These are phyloP conservation scores for Trichonephila inaurata DNA, from an alignment of 1,140 invertebrate genomes.

Conservation along the genomic window DNA sequence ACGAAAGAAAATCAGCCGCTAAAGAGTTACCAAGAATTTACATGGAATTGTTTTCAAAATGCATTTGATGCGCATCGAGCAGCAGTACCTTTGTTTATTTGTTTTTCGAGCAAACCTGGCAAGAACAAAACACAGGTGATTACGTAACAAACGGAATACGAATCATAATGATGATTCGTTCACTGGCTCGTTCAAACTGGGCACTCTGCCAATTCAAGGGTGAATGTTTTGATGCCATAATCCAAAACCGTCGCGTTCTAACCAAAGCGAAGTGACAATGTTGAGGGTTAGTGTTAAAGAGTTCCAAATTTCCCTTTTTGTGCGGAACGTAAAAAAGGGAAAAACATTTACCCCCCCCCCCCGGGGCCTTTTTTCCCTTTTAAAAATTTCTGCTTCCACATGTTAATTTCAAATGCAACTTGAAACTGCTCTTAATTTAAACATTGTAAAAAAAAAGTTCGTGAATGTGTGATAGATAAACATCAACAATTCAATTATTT, in stretches of 20 bases:
- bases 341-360: background rate
- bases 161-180: background rate
- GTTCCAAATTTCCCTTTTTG: background rate
- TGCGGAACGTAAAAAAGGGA: too few relatives aligned
- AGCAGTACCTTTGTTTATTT: background rate
- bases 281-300: background rate
- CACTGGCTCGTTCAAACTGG: background rate
- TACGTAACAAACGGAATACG: background rate
- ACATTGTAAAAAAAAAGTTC: too few relatives aligned
- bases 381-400: too few relatives aligned
- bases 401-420: too few relatives aligned
- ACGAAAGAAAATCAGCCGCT: background rate
- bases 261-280: background rate
- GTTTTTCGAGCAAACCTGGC: background rate
- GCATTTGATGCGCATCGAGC: background rate
- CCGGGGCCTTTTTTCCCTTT: too few relatives aligned
- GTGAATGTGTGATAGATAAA: too few relatives aligned
- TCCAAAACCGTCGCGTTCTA: background rate
- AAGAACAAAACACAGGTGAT: slow-evolving; percentile 5
- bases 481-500: too few relatives aligned
- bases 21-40: background rate
- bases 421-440: too few relatives aligned
- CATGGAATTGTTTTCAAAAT: background rate
- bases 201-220: slow-evolving; percentile 30
- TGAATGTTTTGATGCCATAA: slow-evolving; percentile 50